Conservation (phyloP, 1,140 invertebrate species). For the Procambarus clarkii region DNA sequence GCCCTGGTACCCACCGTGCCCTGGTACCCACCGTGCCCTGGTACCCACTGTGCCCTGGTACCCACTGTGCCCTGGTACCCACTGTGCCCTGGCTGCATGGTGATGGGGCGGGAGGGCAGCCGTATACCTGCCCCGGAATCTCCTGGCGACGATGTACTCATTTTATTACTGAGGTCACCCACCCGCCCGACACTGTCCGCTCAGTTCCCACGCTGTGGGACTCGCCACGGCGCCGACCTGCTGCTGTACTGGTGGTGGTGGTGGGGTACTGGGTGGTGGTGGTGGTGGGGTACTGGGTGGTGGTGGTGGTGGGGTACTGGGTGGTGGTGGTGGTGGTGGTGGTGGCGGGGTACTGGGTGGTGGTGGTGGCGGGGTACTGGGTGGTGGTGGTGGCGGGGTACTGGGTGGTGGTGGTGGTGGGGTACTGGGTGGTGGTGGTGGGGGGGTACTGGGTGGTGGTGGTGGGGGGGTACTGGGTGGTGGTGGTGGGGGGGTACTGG, state of each 20-base stretch:
- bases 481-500: no score
- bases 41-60: no score
- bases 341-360: background rate
- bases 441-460: background rate
- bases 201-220: background rate
- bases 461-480: no score
- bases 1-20: no score
- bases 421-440: no score
- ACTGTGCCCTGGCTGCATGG: no score
- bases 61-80: no score
- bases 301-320: background rate
- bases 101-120: no score
- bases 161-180: background rate
- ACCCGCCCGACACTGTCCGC: slow-evolving; percentile 1
- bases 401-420: no score
- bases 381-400: background rate
- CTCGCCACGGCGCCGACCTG: background rate
- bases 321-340: background rate
- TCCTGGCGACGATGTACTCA: background rate
- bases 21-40: no score
- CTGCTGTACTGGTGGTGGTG: background rate
- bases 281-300: background rate
- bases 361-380: background rate
- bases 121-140: background rate
- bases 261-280: background rate